Percentiles rank a stretch among this genome's conserved stretches.
These are phyloP conservation scores for Streblospio benedicti DNA, from an alignment of 1,140 invertebrate genomes.

Conservation along the genomic window DNA sequence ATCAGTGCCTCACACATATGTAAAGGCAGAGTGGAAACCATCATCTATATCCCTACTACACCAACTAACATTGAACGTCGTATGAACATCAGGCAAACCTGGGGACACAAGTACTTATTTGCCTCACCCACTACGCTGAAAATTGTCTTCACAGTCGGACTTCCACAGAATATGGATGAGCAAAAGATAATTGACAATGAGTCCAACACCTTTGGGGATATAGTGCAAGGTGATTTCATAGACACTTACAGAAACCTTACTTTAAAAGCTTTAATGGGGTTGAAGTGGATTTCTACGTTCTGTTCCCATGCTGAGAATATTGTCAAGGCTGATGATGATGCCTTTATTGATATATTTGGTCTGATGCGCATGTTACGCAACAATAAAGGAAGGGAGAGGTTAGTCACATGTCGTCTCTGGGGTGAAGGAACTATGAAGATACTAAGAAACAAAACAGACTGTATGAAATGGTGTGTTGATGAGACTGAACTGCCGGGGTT, in stretches of 20 bases:
- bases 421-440: neutral
- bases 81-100: no score
- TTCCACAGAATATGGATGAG: no score
- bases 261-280: slow-evolving; percentile 66
- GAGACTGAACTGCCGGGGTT: slow-evolving; percentile 37
- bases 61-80: no score
- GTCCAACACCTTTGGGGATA: slow-evolving; percentile 23
- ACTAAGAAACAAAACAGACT: neutral
- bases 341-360: slow-evolving; percentile 63
- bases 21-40: no score
- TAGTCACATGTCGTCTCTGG: no score
- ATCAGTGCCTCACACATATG: no score
- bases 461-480: slow-evolving; percentile 44
- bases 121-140: no score
- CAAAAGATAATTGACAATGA: neutral
- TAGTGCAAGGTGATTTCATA: slow-evolving; percentile 37
- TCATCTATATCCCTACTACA: no score
- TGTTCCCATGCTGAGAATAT: slow-evolving; percentile 61
- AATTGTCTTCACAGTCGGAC: no score
- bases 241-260: slow-evolving; percentile 40
- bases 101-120: no score
- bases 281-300: slow-evolving; percentile 62
- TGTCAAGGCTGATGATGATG: slow-evolving; percentile 83
- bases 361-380: slow-evolving; percentile 13
- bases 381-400: neutral